Base-by-base conservation (phyloP, 2,888 invertebrate genomes). In the Tetragonisca angustula region DNA sequence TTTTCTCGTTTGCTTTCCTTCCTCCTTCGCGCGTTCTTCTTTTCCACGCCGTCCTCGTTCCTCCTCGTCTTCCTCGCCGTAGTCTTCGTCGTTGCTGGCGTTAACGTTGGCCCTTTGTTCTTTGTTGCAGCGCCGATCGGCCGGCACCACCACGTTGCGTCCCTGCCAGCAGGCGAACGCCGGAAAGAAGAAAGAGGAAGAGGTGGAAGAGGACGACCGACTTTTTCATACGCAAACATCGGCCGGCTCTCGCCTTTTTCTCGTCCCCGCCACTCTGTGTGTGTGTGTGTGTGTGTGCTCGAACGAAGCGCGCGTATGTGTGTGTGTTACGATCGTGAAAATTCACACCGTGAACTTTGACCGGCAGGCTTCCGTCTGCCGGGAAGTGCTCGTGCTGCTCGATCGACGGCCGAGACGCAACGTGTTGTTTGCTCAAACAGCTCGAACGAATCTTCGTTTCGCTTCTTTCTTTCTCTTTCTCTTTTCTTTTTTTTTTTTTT, bases 161-260 rank as follows among this genome's bases (percentile, higher is more conserved):
- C 72, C 83, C 88, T 75, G 83, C 72, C 85, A 71, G 85, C 75
- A 64, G 85, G 75, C 83, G 88, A 43, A 68, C 85, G 76, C 85
- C 85, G 81, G 87, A 81, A 85, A 83, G 90, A 75, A 82, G 87
- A 85, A 85, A 87, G 88, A 85, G 87, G 90, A 83, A 80, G 88
- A 84, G 85, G 83, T 79, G 88, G 83, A 75, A 76, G 84, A 83
- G 79, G 85, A 64, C 87, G 86, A 89, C 83, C 83, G 85, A 61
- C 83, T 86, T 84, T 89, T 88, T 89, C 89, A 89, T 89, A 89
- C 90, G 89, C 90, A 73, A 87, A 89, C 90, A 90, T 90, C 84
- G 82, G 89, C 71, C 80, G 74, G 69, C 68, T 73, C 70, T 73
- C 67, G 65, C 78, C 80, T 69, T 71, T 71, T 69, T 61, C 75